Percentiles rank a stretch among this genome's conserved stretches.
These are phyloP conservation scores for Trichechus manatus DNA, from an alignment of 2,113 vertebrate genomes.

Conservation along the genomic window DNA sequence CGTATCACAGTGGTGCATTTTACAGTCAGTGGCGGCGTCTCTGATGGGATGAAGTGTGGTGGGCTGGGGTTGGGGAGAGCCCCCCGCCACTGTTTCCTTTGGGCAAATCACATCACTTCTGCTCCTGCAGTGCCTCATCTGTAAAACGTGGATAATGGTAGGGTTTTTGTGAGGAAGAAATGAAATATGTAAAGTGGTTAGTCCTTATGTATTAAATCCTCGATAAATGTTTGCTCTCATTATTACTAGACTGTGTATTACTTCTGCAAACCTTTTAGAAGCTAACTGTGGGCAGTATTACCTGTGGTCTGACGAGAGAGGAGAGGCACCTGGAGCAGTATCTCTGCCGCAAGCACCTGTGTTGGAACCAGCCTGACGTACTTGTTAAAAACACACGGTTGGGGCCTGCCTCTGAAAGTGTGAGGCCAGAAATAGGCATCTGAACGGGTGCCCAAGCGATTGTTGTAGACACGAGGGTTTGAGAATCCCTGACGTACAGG, in stretches of 20 bases:
- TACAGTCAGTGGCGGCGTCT: accelerated
- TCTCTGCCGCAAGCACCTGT: neutral
- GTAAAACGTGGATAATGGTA: accelerated
- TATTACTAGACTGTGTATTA: accelerated
- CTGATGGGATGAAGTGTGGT: neutral
- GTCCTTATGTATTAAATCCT: accelerated
- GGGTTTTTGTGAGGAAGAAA: neutral
- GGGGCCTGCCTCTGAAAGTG: neutral
- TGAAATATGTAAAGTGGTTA: accelerated
- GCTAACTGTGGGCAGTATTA: accelerated
- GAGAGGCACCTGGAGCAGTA: no score
- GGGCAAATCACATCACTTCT: accelerated
- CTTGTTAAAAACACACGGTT: accelerated
- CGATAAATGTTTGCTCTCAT: accelerated
- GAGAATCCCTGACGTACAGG: neutral
- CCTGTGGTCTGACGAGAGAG: neutral
- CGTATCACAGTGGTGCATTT: neutral
- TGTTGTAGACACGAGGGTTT: neutral
- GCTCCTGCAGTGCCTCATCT: no score
- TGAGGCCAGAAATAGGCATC: neutral
- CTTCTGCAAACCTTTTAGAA: neutral
- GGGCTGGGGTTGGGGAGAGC: neutral
- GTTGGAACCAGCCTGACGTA: neutral
- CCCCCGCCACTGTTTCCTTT: neutral
- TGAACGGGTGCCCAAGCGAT: neutral